Conservation (phyloP, 2,888 invertebrate species). For the Cryptocheilus praepositus region DNA sequence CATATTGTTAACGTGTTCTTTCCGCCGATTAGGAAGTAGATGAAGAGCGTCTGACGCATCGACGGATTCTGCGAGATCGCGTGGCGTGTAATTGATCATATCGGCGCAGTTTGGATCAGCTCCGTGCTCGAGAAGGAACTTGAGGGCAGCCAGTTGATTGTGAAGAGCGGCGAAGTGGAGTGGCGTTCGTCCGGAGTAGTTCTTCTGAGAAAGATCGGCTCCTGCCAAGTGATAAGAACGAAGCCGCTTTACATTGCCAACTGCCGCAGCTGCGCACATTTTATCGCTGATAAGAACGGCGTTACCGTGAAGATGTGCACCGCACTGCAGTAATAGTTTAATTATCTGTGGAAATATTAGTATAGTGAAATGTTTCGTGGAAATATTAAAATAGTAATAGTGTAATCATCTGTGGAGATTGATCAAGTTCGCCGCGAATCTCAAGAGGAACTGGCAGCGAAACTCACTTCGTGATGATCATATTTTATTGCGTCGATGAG, state of each 20-base stretch:
- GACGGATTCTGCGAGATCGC: slow-evolving; percentile 76
- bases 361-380: too few species aligned
- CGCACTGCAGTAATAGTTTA: slow-evolving; percentile 82
- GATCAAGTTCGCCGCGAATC: background rate
- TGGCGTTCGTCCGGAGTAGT: slow-evolving; percentile 81
- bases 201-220: slow-evolving; percentile 79
- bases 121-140: slow-evolving; percentile 77
- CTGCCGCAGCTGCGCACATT: slow-evolving; percentile 81
- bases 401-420: slow-evolving; percentile 76
- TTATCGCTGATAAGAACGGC: slow-evolving; percentile 80
- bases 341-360: slow-evolving; percentile 78
- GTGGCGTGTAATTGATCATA: slow-evolving; percentile 77
- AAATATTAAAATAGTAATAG: too few species aligned
- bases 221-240: slow-evolving; percentile 82
- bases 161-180: slow-evolving; percentile 83
- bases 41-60: background rate
- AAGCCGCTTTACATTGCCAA: slow-evolving; percentile 78
- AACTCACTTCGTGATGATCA: slow-evolving; percentile 77
- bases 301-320: slow-evolving; percentile 83
- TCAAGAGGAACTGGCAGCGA: background rate
- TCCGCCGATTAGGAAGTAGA: background rate
- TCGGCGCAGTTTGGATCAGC: slow-evolving; percentile 75
- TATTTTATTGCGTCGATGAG: slow-evolving; percentile 83
- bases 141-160: slow-evolving; percentile 75
- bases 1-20: too few species aligned